These are phyloP conservation scores for Pollenia labialis DNA, from an alignment of 2,888 invertebrate genomes.

Conservation along the genomic window DNA sequence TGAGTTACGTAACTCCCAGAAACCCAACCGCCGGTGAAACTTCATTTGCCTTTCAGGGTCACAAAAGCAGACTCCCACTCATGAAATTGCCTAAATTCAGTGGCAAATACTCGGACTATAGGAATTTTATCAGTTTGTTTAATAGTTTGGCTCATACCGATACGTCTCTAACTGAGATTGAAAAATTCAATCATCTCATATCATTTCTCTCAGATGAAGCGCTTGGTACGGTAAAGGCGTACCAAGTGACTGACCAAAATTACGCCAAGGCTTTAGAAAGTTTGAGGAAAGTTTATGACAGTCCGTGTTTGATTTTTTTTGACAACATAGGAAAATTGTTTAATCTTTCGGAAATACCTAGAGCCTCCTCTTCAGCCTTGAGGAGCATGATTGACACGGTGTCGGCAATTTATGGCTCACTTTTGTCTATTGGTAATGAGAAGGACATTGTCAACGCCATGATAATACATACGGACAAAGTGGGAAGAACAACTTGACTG, in stretches of 20 bases:
- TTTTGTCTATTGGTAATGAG: constrained; percentile 68
- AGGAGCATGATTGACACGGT: constrained; percentile 72
- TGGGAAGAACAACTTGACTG: constrained; percentile 39
- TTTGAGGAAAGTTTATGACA: constrained; percentile 67
- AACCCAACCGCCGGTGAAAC: no score
- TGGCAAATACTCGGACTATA: constrained; percentile 56
- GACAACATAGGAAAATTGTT: constrained; percentile 51
- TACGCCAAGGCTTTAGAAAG: constrained; percentile 64
- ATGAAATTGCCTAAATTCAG: constrained; percentile 61
- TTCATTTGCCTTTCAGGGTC: neutral
- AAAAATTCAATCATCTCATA: constrained; percentile 65
- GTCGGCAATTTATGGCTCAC: constrained; percentile 64
- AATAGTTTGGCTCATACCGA: constrained; percentile 52
- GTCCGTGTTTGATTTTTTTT: constrained; percentile 64
- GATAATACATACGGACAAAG: constrained; percentile 58
- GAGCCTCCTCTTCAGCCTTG: constrained; percentile 65
- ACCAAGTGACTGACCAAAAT: constrained; percentile 64
- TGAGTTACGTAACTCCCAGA: no score
- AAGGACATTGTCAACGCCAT: constrained; percentile 70
- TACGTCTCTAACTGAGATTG: constrained; percentile 56
- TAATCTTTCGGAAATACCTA: constrained; percentile 64
- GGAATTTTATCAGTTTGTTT: constrained; percentile 61
- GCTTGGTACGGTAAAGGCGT: constrained; percentile 66
- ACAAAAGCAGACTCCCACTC: constrained; percentile 36
- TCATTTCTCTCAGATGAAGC: constrained; percentile 71